Evolutionary conservation across 2,888 invertebrate species (phyloP).

Genomic region (Rhingia campestris): DNA sequence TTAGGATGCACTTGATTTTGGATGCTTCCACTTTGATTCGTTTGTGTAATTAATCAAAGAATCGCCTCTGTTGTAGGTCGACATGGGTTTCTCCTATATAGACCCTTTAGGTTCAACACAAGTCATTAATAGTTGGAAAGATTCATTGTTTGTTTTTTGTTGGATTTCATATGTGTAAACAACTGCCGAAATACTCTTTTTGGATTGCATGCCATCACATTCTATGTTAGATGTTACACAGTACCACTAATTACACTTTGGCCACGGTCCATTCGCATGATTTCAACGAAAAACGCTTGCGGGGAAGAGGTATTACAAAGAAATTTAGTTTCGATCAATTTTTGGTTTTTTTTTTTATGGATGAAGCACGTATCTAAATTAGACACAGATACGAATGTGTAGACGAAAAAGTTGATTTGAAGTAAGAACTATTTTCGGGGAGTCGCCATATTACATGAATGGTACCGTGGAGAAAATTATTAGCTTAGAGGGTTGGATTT

Average conservation of each 20-base stretch:
- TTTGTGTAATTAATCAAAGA: conserved; percentile 63
- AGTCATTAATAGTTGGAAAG: conserved; percentile 56
- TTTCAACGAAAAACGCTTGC: conserved; percentile 8
- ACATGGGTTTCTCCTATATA: conserved; percentile 15
- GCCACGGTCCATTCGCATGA: conserved; percentile 67
- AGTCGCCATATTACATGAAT: no score
- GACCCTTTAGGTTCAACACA: conserved; percentile 28
- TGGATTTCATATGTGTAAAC: conserved; percentile 15
- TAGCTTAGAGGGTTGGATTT: no score
- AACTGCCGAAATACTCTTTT: conserved; percentile 52
- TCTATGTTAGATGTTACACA: conserved; percentile 45
- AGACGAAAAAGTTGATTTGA: no score
- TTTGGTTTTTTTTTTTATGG: no score
- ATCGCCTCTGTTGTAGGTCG: conserved; percentile 56
- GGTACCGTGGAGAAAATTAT: no score
- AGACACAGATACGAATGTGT: no score
- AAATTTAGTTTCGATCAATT: no score
- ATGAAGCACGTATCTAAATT: no score
- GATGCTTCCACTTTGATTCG: conserved; percentile 23
- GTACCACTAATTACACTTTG: conserved; percentile 64
- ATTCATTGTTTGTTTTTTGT: conserved; percentile 24
- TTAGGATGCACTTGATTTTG: background rate
- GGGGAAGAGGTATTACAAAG: no score
- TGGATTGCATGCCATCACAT: conserved; percentile 47
- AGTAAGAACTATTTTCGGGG: no score